Conservation (phyloP, 2,888 invertebrate genomes). For the Calameuta pallipes region DNA sequence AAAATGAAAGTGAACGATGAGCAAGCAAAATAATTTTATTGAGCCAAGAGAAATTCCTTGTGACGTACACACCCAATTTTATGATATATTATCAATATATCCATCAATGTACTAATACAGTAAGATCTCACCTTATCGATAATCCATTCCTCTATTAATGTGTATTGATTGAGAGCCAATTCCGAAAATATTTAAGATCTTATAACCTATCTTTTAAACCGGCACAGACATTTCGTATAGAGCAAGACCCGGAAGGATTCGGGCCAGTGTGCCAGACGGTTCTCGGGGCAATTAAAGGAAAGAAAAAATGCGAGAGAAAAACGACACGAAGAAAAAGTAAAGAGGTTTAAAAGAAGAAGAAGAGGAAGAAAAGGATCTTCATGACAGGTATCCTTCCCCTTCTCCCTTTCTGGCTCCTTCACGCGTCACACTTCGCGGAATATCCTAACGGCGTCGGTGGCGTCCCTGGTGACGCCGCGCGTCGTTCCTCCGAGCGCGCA, state of each 20-base stretch:
- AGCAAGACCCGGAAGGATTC: constrained; percentile 26
- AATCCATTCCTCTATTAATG: not conserved
- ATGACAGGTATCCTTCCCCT: not conserved
- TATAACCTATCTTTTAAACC: not conserved
- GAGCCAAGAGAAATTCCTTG: not conserved
- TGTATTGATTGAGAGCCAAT: not conserved
- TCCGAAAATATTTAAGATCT: not conserved
- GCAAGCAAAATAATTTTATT: not conserved
- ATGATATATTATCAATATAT: not conserved
- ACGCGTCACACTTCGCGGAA: constrained; percentile 32
- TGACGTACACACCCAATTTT: not conserved
- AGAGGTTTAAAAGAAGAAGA: not conserved
- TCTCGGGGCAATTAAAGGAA: constrained; percentile 7
- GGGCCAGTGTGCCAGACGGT: constrained; percentile 43
- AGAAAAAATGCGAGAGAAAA: not conserved
- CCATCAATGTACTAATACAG: not conserved
- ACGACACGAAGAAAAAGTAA: not conserved
- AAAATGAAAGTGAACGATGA: constrained; percentile 6
- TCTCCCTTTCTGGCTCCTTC: constrained; percentile 9
- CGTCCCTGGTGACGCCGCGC: not conserved
- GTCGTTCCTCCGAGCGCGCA: constrained; percentile 12
- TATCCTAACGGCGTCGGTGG: constrained; percentile 25
- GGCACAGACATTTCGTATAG: not conserved
- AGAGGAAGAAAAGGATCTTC: not conserved
- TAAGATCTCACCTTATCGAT: not conserved